A percentile compares a stretch with the other conserved stretches of the same genome.
These are phyloP conservation scores for Lepidochrysops patricia DNA, from an alignment of 2,888 invertebrate species.

Conservation along the genomic window DNA sequence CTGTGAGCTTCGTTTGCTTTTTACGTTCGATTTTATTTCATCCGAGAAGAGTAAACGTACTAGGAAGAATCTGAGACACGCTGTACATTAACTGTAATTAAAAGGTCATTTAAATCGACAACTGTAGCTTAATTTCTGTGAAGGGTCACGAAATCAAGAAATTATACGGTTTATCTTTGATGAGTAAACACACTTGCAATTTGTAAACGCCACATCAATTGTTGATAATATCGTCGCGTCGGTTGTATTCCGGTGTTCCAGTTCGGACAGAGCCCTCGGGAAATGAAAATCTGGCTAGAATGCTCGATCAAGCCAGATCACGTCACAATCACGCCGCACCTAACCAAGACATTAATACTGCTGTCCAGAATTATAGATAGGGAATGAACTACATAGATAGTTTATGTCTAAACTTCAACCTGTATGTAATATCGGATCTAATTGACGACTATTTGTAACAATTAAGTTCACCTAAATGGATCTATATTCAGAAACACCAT, in stretches of 20 bases:
- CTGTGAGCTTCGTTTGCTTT: constrained; percentile 29
- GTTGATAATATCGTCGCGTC: background rate
- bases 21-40: constrained; percentile 16
- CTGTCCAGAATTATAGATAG: background rate
- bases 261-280: background rate
- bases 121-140: no score
- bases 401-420: background rate
- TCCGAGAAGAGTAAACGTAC: constrained; percentile 10
- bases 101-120: no score
- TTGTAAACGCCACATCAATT: constrained; percentile 2
- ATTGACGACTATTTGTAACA: background rate
- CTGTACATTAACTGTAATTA: no score
- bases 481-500: background rate
- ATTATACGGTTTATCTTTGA: background rate
- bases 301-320: background rate
- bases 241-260: background rate
- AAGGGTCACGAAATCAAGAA: no score
- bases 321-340: background rate
- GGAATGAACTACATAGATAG: background rate
- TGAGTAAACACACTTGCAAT: background rate
- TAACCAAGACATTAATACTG: background rate
- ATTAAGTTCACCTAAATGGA: background rate
- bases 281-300: background rate
- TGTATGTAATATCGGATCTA: background rate
- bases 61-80: background rate